Evolutionary conservation across 2,113 vertebrate species (phyloP).

Genomic region (Cricetomys ansorgei): DNA sequence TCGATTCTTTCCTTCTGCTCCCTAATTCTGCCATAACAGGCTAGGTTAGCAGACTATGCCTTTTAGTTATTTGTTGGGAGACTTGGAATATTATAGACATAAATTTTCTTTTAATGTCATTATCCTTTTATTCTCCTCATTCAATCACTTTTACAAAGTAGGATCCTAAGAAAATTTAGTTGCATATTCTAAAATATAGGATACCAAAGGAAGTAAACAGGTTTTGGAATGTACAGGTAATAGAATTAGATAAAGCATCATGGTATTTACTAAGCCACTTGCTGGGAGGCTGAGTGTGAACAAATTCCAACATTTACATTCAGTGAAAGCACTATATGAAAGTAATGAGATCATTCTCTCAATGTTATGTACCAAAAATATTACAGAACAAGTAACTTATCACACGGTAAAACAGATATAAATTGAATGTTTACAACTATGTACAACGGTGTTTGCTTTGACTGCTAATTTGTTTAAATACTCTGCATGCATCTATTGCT

Average conservation of each 20-base stretch:
- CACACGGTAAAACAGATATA: not conserved
- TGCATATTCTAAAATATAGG: not conserved
- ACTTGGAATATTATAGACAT: not conserved
- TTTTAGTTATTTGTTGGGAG: not conserved
- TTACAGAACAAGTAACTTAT: not conserved
- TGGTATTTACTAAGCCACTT: not conserved
- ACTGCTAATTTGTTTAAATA: not conserved
- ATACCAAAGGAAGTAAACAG: not conserved
- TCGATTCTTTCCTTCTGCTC: not conserved
- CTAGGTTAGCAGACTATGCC: not conserved
- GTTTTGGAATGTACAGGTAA: not conserved
- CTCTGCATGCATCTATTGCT: not conserved
- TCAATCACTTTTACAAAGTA: not conserved
- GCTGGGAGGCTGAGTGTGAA: accelerated
- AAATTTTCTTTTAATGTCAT: not conserved
- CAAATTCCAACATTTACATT: not conserved
- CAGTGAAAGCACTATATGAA: not conserved
- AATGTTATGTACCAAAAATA: not conserved
- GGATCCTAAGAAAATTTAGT: not conserved
- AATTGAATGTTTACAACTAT: not conserved
- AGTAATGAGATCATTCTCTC: not conserved
- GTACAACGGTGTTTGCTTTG: not conserved
- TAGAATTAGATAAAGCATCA: not conserved
- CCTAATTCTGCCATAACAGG: too few species aligned
- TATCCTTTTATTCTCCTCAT: not conserved